Base-by-base conservation (phyloP, 2,888 invertebrate species). In the Keiferia lycopersicella region DNA sequence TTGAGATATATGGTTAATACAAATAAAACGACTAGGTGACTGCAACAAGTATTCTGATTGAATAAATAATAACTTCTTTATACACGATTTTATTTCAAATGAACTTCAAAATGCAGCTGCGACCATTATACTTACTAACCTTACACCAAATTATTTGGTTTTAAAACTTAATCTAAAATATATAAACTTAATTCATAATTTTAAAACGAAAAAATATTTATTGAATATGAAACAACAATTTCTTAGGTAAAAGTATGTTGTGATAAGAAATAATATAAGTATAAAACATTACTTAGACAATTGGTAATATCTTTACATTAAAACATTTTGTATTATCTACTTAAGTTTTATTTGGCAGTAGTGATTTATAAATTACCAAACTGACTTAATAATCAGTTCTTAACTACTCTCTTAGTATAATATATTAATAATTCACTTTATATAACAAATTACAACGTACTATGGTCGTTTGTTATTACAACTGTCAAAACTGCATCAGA, bases 291-390 rank as follows among this genome's bases (percentile, higher is more conserved):
- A 70, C 77, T 80, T 76, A 80, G 74, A 80, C 75, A 75, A 78
- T 81, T 78, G 79, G 79, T 77, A 67, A 79, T 84, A 82, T 79
- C 73, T 81, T 81, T 84, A 87, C 79, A 86, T 85, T 84, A 83
- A 87, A 86, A 87, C 82, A 80, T 84, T 84, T 71, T 66, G 68
- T 69, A 70, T 88, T 87, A 86, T 80, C 84, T 87, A 88, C 85
- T 86, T 88, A 88, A 72, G 75, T 79, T 67, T 82, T 87, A 87
- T 82, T 81, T 89, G 91, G 90, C 91, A 90, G 91, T 90, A 86
- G 81, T 87, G 86, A 85, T 83, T 84, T 83, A 78, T 82, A 81
- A 73, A 74, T 83, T 84, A 83, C 80, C 82, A 83, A 83, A 82
- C 82, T 79, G 83, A 80, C 82, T 70, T 79, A 69, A 72, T 72